phyloP scores from a whole-genome alignment of 2,888 invertebrate genomes.

The Ennomos fuscantarius region DNA sequence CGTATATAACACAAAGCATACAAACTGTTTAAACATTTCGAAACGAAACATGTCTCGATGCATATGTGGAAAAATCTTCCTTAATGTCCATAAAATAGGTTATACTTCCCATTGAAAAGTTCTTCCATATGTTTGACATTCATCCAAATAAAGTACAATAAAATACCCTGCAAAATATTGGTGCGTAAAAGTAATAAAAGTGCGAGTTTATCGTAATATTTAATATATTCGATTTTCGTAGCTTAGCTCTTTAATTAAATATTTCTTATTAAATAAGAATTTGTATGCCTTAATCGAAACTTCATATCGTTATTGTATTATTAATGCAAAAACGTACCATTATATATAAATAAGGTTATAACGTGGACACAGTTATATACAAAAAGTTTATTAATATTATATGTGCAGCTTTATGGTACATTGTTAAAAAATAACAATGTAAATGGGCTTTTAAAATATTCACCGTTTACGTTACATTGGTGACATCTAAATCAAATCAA shows the following conservation, averaged over 20 bases:
- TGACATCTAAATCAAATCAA: too few relatives aligned
- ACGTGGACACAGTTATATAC: constrained; percentile 13
- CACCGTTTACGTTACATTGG: too few relatives aligned
- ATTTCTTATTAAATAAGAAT: constrained; percentile 82
- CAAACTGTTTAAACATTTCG: too few relatives aligned
- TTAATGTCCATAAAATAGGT: neutral
- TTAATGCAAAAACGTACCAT: constrained; percentile 62
- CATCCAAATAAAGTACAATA: constrained; percentile 46
- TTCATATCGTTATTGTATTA: constrained; percentile 83
- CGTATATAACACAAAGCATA: too few relatives aligned
- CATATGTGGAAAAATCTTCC: neutral
- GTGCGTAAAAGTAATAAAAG: constrained; percentile 43
- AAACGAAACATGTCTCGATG: too few relatives aligned
- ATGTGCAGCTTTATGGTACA: neutral
- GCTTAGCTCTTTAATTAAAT: constrained; percentile 60
- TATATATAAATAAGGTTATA: constrained; percentile 3
- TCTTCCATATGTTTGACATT: constrained; percentile 21
- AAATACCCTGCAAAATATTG: constrained; percentile 39
- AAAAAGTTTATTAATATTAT: neutral
- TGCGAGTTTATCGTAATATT: constrained; percentile 36
- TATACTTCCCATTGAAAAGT: constrained; percentile 1
- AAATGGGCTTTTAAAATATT: too few relatives aligned
- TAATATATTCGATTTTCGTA: constrained; percentile 46
- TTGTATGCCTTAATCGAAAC: constrained; percentile 79
- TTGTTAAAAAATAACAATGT: neutral